Evolutionary conservation across 2,113 vertebrate genomes (phyloP), one percentile per base, ranked within the genome.

Genomic region (Danionella cerebrum): DNA sequence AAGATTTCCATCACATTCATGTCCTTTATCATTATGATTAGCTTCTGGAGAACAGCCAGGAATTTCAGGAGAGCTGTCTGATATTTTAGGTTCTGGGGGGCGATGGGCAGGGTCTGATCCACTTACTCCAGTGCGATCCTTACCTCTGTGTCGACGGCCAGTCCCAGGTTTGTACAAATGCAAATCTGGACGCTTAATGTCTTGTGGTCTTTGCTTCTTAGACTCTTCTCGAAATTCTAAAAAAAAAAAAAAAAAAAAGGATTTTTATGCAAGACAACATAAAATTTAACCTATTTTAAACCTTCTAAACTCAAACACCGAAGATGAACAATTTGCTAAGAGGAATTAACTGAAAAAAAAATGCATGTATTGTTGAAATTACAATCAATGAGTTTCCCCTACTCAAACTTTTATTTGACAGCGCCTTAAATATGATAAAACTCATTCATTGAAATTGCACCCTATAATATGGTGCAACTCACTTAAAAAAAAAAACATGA

Each of bases 171-270:
- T 89, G 79, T 96, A 97, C 51, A 90, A 90, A 79, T 93, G 90
- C 58, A 93, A 77, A 77, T 96, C 94, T 13, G 95, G 93, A 1
- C 88, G 91, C 68, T 94, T 90, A 48, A 83, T 87, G 70, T 93
- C 93, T 57, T 85, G 89, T 18, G 89, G 87, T n/a, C 84, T 84
- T 36, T 92, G 88, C 0, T 87, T 89, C 57, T 90, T 90, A 73
- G 80, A 76, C n/a, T 74, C 76, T 24, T 88, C 86, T 63, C 63
- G 70, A 16, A 82, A 85, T 82, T 80, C 87, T 83, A 50, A 72
- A 9, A 29, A 60, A 69, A 25, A 44, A 6, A 27, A 6, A 35
- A 11, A 51, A 2, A 38, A 63, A 45, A 21, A 8, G 12, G 6
- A 19, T 1, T 38, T 24, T 51, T n/a, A n/a, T n/a, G n/a, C n/a